A percentile compares a stretch with the other conserved stretches of the same genome.
Evolutionary conservation across 2,113 vertebrate genomes (phyloP).

Genomic region (Struthio camelus): DNA sequence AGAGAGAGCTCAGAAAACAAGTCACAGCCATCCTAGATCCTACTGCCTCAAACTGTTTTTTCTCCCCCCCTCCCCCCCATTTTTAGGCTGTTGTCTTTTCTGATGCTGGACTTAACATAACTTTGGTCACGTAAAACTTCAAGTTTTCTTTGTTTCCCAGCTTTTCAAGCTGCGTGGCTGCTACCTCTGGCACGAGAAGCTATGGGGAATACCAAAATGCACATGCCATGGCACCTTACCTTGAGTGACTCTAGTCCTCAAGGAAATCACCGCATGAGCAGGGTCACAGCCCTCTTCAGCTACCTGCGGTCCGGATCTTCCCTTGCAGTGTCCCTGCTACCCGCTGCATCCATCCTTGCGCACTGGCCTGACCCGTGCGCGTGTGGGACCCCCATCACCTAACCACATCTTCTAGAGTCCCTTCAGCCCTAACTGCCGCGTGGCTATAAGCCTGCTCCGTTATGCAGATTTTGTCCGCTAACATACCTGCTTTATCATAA

Average conservation of each 20-base stretch:
- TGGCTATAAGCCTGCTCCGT: background rate
- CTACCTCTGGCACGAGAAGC: background rate
- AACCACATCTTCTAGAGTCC: background rate
- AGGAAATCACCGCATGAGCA: background rate
- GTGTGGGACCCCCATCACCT: background rate
- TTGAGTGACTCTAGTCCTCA: background rate
- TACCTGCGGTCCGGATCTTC: rapidly evolving
- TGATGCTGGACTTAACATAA: background rate
- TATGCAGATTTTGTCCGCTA: background rate
- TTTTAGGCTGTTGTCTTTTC: background rate
- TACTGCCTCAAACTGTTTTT: background rate
- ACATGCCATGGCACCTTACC: conserved; percentile 9
- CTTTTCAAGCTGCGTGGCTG: background rate
- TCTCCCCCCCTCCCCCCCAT: too few species aligned
- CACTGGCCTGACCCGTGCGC: background rate
- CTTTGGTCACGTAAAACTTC: background rate
- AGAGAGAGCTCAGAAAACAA: background rate
- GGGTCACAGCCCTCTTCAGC: background rate
- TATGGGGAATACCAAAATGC: background rate
- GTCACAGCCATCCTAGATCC: background rate
- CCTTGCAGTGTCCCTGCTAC: rapidly evolving
- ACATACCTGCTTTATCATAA: background rate
- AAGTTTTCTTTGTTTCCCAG: background rate
- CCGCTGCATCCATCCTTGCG: background rate
- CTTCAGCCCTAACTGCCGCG: background rate